These are phyloP conservation scores for Thera obeliscata DNA, from an alignment of 2,888 invertebrate species.

Conservation along the genomic window DNA sequence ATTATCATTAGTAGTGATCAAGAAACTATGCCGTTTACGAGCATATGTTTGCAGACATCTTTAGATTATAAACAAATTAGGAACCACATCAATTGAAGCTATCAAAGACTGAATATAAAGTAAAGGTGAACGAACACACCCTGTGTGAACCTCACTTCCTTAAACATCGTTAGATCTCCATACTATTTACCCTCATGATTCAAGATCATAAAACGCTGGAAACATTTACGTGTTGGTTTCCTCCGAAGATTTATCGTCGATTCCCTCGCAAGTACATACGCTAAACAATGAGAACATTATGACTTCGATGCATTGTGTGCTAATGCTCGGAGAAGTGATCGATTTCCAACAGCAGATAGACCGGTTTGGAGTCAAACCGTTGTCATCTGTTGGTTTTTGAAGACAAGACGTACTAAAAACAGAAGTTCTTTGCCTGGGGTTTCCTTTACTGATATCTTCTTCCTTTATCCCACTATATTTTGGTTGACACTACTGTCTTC, in stretches of 20 bases:
- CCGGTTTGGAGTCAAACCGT: slow-evolving; percentile 19
- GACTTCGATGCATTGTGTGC: slow-evolving; percentile 49
- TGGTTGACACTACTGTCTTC: too few relatives aligned
- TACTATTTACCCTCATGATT: not conserved
- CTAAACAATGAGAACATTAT: slow-evolving; percentile 43
- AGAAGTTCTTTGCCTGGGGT: not conserved
- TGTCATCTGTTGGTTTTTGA: slow-evolving; percentile 4
- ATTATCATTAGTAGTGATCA: not conserved
- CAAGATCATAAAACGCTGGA: not conserved
- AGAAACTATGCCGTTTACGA: not conserved
- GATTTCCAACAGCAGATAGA: slow-evolving; percentile 14
- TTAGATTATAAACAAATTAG: not conserved
- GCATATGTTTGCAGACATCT: not conserved
- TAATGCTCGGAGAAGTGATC: slow-evolving; percentile 46
- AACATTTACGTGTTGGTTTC: slow-evolving; percentile 8
- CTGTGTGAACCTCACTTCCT: slow-evolving; percentile 1
- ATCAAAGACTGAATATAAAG: not conserved
- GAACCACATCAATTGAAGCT: not conserved
- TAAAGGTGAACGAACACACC: not conserved
- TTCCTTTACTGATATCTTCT: too few relatives aligned
- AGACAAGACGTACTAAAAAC: not conserved
- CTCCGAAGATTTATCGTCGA: slow-evolving; percentile 16
- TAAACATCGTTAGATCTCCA: slow-evolving; percentile 1
- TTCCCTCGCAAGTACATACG: slow-evolving; percentile 27
- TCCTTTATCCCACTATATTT: too few relatives aligned